Base-by-base conservation (phyloP, 2,797 vertebrate species). In the Poecilia velifera region DNA sequence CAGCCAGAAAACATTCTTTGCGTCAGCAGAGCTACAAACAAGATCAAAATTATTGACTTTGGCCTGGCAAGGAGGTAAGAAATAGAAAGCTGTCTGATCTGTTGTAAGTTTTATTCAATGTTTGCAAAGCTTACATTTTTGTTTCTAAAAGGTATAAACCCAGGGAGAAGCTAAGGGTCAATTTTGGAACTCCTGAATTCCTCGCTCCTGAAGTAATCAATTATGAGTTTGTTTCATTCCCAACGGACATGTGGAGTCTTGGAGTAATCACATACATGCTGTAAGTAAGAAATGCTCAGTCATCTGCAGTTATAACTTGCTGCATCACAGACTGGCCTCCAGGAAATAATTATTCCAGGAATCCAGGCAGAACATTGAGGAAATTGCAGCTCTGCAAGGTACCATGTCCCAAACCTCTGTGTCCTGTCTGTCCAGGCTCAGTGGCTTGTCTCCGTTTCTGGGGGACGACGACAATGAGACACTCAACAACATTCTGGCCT, bases 21-120 rank as follows among this genome's bases (percentile, higher is more conserved):
- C 77, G 97, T 99, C 90, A 98, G 96, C 93, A 95, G 97, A 94
- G 94, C 93, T 62, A 96, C 97, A 78, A 98, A 98, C 92, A 97
- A 98, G 96, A 97, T 99, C 90, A 99, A 99, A 93, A 99, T 99
- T 87, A 99, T 99, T 85, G 98, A 99, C 96, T 99, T 99, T 93
- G 98, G 98, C 88, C 95, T 99, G 87, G 98, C 98, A 84, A 97
- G 98, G 91, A 99, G 98, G 98, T 99, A 96, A 34, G 20, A 55
- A 90, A 49, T 25, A 4, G 4, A 6, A 49, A 22, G 3, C 43
- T 31, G 6, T 14, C 18, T 74, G 22, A n/a, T 53, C 45, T 76
- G 28, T 71, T 22, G 73, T 4, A 5, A 34, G 28, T 34, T 39
- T 22, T 12, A 43, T 34, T 16, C 2, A 28, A 45, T 5, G 1